A percentile compares a stretch with the other conserved stretches of the same genome.
Conservation (phyloP, 2,113 vertebrate genomes). For the Spermophilus dauricus region DNA sequence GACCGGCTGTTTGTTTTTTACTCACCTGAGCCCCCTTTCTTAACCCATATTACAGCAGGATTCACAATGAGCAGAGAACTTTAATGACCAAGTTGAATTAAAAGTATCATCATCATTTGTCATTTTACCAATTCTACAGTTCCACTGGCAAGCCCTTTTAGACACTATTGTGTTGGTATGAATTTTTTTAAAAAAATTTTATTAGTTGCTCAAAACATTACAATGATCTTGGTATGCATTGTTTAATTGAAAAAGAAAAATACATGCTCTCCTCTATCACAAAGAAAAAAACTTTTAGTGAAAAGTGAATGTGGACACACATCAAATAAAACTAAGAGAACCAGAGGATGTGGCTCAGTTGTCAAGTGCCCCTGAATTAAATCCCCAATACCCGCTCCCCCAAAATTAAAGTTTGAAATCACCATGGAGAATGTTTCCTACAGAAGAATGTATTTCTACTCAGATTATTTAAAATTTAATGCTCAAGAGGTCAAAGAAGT, state of each 20-base stretch:
- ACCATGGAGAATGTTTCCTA: conserved; percentile 25
- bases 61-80: neutral
- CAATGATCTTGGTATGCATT: too few species aligned
- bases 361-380: too few species aligned
- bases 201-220: too few species aligned
- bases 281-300: conserved; percentile 15
- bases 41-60: neutral
- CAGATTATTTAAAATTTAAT: conserved; percentile 67
- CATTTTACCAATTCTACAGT: neutral
- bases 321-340: neutral
- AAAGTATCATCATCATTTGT: neutral
- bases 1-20: neutral
- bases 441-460: conserved; percentile 60
- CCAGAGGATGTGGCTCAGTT: neutral
- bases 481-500: conserved; percentile 65
- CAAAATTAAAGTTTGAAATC: conserved; percentile 60
- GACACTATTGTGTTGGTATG: neutral
- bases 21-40: neutral
- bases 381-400: too few species aligned
- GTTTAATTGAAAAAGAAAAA: conserved; percentile 44
- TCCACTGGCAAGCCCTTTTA: neutral
- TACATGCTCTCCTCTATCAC: neutral
- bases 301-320: neutral
- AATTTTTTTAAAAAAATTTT: neutral
- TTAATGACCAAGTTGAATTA: conserved; percentile 18